Evolutionary conservation across 2,888 invertebrate species (phyloP), one percentile per base, ranked within the genome.

Genomic region (Hybos culiciformis): DNA sequence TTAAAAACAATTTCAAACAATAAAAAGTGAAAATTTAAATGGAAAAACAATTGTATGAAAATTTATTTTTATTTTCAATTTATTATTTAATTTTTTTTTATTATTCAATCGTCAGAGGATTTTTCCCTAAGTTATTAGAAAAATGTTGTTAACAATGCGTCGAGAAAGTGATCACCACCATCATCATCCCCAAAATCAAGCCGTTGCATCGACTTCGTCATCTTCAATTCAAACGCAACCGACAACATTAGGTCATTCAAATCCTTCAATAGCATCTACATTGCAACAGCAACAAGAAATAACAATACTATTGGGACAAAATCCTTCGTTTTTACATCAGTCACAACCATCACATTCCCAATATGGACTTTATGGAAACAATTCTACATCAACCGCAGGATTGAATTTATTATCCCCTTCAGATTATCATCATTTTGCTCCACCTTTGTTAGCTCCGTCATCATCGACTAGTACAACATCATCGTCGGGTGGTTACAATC

Each of bases 91-190:
- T 18, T 19, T 21, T 21, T 21, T 20, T 36, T 36, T 36, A 20
- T 20, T 36, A 6, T 36, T 21, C 7, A 21, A 20, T 36, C 8
- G 3, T 17, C 7, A 33, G 19, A 17, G 18, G 12, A 34, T 34
- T 12, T 20, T 20, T 36, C 21, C 29, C 29, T n/a, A 29, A 5
- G 5, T 6, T 29, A 29, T n/a, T 36, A 36, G 20, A 54, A 64
- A 62, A 57, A 64, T 64, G 64, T 60, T 75, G 75, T 72, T 80
- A 72, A 75, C 80, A 70, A 81, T 80, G 80, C 77, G 80, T 70
- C 78, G 78, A 68, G 77, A 78, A 75, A 77, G 74, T 74, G 36
- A 36, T 36, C 36, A 72, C 65, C 36, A 72, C 66, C 34, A 41
- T 34, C 41, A 17, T 21, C 41, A 23, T 24, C 21, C 21, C 15